Percentiles rank a stretch among this genome's conserved stretches.
Evolutionary conservation across 2,113 vertebrate species (phyloP).

Genomic region (Emydura subglobosa): DNA sequence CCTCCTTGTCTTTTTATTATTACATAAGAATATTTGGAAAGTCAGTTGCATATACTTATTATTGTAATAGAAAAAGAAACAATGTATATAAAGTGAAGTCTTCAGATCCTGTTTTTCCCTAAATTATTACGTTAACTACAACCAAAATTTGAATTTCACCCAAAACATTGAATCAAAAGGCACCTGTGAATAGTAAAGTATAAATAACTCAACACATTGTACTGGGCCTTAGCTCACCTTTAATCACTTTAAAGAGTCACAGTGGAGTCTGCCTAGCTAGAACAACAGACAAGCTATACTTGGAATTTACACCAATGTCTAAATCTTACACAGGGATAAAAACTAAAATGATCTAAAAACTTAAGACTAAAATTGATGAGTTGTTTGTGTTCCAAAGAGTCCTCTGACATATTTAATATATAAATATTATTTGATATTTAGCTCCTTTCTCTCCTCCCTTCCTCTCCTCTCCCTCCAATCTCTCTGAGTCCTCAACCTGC

Average conservation of each 20-base stretch:
- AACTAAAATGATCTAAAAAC: too few species aligned
- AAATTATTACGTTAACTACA: neutral
- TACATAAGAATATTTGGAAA: neutral
- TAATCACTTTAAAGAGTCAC: neutral
- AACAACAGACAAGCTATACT: neutral
- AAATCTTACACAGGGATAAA: too few species aligned
- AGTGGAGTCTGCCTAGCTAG: neutral
- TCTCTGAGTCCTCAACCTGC: too few species aligned
- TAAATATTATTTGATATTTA: too few species aligned
- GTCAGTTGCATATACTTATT: neutral
- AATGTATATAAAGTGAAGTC: neutral
- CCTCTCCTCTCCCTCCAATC: too few species aligned
- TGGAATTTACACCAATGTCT: too few species aligned
- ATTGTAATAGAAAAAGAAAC: neutral
- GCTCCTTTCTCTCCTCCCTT: too few species aligned
- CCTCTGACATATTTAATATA: too few species aligned
- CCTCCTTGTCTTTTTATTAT: neutral
- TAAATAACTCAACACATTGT: neutral
- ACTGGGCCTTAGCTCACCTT: too few species aligned
- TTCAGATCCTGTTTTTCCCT: neutral
- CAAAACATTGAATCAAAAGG: neutral
- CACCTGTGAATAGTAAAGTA: neutral
- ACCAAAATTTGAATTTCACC: neutral
- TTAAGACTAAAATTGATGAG: too few species aligned
- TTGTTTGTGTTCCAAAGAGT: too few species aligned